Evolutionary conservation across 2,797 vertebrate species (phyloP).

Genomic region (Diplodus puntazzo): DNA sequence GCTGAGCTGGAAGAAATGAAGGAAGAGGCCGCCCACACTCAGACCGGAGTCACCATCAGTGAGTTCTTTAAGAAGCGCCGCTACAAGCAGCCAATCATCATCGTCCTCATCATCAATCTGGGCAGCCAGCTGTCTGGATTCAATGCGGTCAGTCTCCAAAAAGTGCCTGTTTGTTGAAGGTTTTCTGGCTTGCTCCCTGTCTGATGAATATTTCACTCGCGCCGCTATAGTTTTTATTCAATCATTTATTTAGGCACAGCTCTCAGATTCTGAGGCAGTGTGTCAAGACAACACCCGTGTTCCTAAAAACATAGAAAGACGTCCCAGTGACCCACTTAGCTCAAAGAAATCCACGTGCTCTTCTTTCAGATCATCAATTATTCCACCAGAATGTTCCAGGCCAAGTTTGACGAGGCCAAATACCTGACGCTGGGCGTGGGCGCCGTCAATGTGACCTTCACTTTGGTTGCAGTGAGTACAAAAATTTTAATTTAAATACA

Average conservation of each 20-base stretch:
- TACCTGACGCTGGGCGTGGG: constrained; percentile 82
- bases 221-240: constrained; percentile 3
- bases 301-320: constrained; percentile 14
- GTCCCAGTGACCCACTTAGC: constrained; percentile 23
- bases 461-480: constrained; percentile 79
- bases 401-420: constrained; percentile 77
- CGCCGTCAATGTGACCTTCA: constrained; percentile 80
- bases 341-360: neutral
- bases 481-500: too few species aligned
- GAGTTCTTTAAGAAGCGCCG: constrained; percentile 81
- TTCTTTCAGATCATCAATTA: constrained; percentile 84
- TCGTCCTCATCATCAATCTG: constrained; percentile 79
- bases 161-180: neutral
- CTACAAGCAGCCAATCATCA: constrained; percentile 79
- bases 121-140: constrained; percentile 82
- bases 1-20: constrained; percentile 82
- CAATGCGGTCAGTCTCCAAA: constrained; percentile 73
- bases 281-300: constrained; percentile 13
- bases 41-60: constrained; percentile 70
- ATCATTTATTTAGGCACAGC: constrained; percentile 36
- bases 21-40: constrained; percentile 76
- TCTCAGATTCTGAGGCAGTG: constrained; percentile 38
- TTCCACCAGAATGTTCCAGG: constrained; percentile 83
- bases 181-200: neutral
- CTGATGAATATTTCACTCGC: constrained; percentile 19